Percentiles rank a stretch among this genome's conserved stretches.
Conservation (phyloP, 2,888 invertebrate genomes). For the Charanyca ferruginea region DNA sequence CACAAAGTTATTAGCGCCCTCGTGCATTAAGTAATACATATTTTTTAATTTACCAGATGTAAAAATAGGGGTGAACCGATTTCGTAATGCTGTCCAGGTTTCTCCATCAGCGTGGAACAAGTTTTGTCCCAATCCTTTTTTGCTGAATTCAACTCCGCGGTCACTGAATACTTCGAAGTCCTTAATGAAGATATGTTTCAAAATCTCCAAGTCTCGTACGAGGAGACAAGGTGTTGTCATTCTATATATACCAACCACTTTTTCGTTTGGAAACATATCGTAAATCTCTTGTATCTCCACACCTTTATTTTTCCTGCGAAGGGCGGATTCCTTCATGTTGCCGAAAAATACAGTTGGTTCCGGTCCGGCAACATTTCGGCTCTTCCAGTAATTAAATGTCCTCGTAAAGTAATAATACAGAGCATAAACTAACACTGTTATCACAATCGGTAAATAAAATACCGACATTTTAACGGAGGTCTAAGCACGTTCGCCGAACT, state of each 20-base stretch:
- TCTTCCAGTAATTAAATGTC: slow-evolving; percentile 76
- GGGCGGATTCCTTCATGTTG: slow-evolving; percentile 67
- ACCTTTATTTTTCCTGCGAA: slow-evolving; percentile 64
- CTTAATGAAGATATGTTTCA: slow-evolving; percentile 78
- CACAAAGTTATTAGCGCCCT: slow-evolving; percentile 70
- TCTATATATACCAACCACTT: slow-evolving; percentile 77
- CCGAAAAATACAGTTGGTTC: slow-evolving; percentile 74
- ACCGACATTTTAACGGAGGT: slow-evolving; percentile 28
- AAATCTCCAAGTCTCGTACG: slow-evolving; percentile 75
- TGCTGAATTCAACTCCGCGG: slow-evolving; percentile 74
- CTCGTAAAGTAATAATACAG: slow-evolving; percentile 73
- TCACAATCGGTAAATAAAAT: slow-evolving; percentile 43
- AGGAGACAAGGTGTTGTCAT: slow-evolving; percentile 75
- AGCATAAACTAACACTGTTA: slow-evolving; percentile 41
- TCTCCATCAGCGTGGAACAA: slow-evolving; percentile 77
- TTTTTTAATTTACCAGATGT: slow-evolving; percentile 79
- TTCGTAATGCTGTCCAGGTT: slow-evolving; percentile 74
- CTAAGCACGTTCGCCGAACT: background rate
- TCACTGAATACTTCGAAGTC: slow-evolving; percentile 78
- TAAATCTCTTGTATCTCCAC: slow-evolving; percentile 70
- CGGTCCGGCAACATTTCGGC: slow-evolving; percentile 70
- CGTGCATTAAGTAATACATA: slow-evolving; percentile 74
- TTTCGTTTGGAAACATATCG: slow-evolving; percentile 73
- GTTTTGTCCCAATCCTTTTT: slow-evolving; percentile 73
- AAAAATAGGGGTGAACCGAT: slow-evolving; percentile 75